A percentile compares a stretch with the other conserved stretches of the same genome.
Evolutionary conservation across 2,888 invertebrate species (phyloP).

Genomic region (Xanthia togata): DNA sequence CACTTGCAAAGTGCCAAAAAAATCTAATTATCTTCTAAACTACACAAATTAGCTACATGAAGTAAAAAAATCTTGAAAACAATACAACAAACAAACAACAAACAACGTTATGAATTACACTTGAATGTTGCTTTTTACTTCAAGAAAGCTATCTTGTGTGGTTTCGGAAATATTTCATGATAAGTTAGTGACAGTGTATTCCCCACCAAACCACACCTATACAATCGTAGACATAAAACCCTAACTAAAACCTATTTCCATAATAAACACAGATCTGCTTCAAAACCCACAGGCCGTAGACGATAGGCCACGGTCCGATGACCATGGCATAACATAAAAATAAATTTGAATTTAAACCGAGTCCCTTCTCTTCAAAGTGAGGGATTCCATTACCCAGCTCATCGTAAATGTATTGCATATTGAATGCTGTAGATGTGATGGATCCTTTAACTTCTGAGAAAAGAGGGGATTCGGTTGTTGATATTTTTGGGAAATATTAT

Average conservation of each 20-base stretch:
- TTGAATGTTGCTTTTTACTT: no score
- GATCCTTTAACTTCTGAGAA: slow-evolving; percentile 15
- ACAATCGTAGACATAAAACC: not conserved
- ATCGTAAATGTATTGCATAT: slow-evolving; percentile 68
- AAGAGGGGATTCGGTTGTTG: slow-evolving; percentile 7
- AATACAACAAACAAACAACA: no score
- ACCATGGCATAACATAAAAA: slow-evolving; percentile 56
- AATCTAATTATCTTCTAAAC: no score
- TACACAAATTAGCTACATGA: no score
- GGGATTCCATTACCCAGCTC: slow-evolving; percentile 60
- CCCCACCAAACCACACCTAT: not conserved
- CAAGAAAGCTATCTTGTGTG: no score
- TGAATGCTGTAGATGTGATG: slow-evolving; percentile 51
- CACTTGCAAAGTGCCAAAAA: no score
- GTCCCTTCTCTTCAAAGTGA: slow-evolving; percentile 55
- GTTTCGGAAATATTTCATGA: no score
- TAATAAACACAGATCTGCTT: slow-evolving; percentile 45
- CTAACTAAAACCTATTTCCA: slow-evolving; percentile 25
- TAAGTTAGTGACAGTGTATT: not conserved
- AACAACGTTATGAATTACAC: no score
- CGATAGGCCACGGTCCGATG: slow-evolving; percentile 41
- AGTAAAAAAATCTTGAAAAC: no score
- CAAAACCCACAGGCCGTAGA: slow-evolving; percentile 30
- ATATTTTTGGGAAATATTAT: slow-evolving; percentile 7
- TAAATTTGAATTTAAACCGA: slow-evolving; percentile 62